Conservation (phyloP, 2,113 vertebrate genomes). For the Aleadryas rufinucha region DNA sequence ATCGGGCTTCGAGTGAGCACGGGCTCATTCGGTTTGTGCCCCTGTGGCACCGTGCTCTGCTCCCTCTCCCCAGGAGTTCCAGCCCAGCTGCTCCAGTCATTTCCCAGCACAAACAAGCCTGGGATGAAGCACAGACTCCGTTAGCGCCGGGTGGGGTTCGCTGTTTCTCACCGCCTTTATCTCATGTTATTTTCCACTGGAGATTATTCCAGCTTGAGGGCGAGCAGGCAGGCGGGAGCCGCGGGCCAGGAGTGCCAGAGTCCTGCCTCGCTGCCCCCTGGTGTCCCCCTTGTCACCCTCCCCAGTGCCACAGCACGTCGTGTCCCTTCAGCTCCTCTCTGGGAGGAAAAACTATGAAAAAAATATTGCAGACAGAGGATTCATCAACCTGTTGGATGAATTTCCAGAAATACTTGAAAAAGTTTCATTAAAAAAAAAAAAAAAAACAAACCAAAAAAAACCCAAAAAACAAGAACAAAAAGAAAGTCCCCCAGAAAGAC, state of each 20-base stretch:
- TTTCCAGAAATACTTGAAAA: background rate
- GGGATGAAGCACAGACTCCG: background rate
- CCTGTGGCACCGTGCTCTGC: fast-evolving
- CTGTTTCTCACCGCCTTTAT: background rate
- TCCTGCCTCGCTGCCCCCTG: background rate
- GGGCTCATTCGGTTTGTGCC: fast-evolving
- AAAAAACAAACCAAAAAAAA: too few species aligned
- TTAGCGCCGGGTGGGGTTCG: background rate
- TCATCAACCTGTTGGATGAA: background rate
- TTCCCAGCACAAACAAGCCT: background rate
- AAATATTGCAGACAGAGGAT: background rate
- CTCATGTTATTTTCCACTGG: background rate
- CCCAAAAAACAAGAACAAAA: too few species aligned
- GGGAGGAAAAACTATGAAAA: background rate
- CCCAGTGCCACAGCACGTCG: fast-evolving
- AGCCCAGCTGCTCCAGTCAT: background rate
- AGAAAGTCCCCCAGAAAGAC: background rate
- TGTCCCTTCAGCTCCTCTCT: background rate
- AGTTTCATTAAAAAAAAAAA: background rate
- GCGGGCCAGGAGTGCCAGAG: fast-evolving
- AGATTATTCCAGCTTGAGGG: background rate
- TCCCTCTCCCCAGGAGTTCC: background rate
- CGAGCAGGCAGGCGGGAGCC: fast-evolving
- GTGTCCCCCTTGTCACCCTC: background rate
- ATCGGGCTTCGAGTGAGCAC: fast-evolving